Evolutionary conservation across 2,797 vertebrate genomes (phyloP), one percentile per base, ranked within the genome.

Genomic region (Orestias chungarensis): DNA sequence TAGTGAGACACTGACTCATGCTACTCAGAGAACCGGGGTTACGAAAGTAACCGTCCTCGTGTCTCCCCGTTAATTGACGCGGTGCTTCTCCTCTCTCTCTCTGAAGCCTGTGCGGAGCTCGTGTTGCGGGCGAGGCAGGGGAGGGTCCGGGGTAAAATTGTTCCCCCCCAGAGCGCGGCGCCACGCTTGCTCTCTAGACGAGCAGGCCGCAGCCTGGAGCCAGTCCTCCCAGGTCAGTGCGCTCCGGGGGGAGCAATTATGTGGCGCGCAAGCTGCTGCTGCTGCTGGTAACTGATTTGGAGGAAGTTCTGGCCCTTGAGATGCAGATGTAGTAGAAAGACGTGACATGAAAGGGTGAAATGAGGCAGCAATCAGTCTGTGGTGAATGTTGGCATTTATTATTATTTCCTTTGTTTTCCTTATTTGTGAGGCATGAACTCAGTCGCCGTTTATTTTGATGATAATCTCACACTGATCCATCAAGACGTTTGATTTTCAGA

Each of bases 141-240:
- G 88, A 82, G 88, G 91, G 91, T 81, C 91, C 89, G 83, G 79
- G 89, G 92, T 95, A 86, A 95, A 93, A 95, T 94, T 95, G 94
- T 93, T 95, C 88, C 94, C 94, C 93, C 94, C 92, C 90, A 94
- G 94, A 93, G 94, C 90, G 90, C 88, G 93, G 85, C 94, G 94
- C 88, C 94, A 94, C 88, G 93, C 91, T 92, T 95, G 95, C 94
- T 94, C 94, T 92, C 92, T 95, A 93, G 91, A 95, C 88, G 94
- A 95, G 93, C 94, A 94, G 92, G 94, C 90, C 81, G 91, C 94
- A 92, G 92, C 94, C 94, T 95, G 95, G 94, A 94, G 92, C 93
- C 93, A 95, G 93, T 91, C 94, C 90, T 93, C 93, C 90, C 94
- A 95, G 95, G 95, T 95, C 94, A 95, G 95, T 95, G 93, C 86